Evolutionary conservation across 2,113 vertebrate species (phyloP).

Genomic region (Vombatus ursinus): DNA sequence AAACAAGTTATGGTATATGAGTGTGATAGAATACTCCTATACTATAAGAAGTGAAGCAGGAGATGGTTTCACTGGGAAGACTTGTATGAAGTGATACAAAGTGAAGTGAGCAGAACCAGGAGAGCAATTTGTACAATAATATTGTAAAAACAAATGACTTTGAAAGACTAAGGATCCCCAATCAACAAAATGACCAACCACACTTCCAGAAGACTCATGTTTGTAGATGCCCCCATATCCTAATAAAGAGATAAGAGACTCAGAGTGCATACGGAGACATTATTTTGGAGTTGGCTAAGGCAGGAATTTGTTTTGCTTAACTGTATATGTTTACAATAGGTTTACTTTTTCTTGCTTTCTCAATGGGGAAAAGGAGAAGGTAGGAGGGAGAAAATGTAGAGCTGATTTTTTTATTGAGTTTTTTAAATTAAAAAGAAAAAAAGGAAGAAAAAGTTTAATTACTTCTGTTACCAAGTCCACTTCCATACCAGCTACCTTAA

Average conservation of each 20-base stretch:
- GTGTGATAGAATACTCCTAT: too few species aligned
- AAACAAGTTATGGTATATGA: too few species aligned
- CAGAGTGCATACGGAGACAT: neutral
- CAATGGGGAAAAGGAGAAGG: neutral
- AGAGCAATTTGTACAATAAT: neutral
- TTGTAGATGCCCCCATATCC: neutral
- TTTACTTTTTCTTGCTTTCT: neutral
- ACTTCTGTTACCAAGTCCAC: neutral
- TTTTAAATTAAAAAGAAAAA: neutral
- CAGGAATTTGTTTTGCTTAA: neutral
- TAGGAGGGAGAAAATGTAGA: neutral
- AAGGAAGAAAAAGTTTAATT: neutral
- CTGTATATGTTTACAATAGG: neutral
- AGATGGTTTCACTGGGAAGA: neutral
- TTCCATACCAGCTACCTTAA: neutral
- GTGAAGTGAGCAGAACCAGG: neutral
- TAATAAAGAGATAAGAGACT: neutral
- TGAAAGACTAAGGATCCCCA: neutral
- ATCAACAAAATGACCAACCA: neutral
- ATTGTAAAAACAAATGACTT: neutral
- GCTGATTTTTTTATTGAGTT: neutral
- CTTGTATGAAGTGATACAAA: neutral
- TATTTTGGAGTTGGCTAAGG: neutral
- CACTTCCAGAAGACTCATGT: neutral
- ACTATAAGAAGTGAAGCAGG: neutral